Percentiles rank a stretch among this genome's conserved stretches.
These are phyloP conservation scores for Centruroides vittatus DNA, from an alignment of 1,140 invertebrate genomes.

Conservation along the genomic window DNA sequence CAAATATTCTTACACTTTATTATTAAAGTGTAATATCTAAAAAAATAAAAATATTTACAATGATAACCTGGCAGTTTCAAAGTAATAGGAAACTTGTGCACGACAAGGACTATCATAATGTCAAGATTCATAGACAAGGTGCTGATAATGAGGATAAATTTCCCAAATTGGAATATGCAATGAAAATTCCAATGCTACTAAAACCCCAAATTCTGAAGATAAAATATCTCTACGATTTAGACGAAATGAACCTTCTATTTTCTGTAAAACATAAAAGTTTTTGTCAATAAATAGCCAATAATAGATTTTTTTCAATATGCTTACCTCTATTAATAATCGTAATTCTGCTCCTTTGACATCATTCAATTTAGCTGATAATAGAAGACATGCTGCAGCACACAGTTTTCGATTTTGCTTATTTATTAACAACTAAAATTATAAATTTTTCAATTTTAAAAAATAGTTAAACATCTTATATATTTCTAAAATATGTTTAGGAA, in stretches of 20 bases:
- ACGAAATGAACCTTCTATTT: slow-evolving; percentile 76
- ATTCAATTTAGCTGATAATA: slow-evolving; percentile 87
- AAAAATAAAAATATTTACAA: too few relatives aligned
- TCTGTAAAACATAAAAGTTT: slow-evolving; percentile 36
- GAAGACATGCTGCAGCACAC: slow-evolving; percentile 81
- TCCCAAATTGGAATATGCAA: slow-evolving; percentile 78
- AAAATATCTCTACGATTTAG: slow-evolving; percentile 81
- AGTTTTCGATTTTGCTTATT: slow-evolving; percentile 90
- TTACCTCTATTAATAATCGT: slow-evolving; percentile 72
- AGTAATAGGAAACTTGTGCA: too few relatives aligned
- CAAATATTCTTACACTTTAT: too few relatives aligned
- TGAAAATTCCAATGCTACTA: slow-evolving; percentile 86
- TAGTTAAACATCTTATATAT: background rate
- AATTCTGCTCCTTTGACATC: slow-evolving; percentile 82
- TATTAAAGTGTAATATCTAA: too few relatives aligned
- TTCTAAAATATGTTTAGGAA: background rate
- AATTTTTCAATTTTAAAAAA: background rate
- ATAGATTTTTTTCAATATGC: background rate
- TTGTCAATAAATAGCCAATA: slow-evolving; percentile 10
- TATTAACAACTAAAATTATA: slow-evolving; percentile 45
- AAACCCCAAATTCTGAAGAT: slow-evolving; percentile 78
- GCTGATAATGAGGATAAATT: slow-evolving; percentile 88
- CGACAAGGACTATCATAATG: background rate
- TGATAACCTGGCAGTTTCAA: too few relatives aligned
- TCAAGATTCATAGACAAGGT: slow-evolving; percentile 48